A percentile compares a stretch with the other conserved stretches of the same genome.
Evolutionary conservation across 2,113 vertebrate genomes (phyloP).

Genomic region (Myiopsitta monachus): DNA sequence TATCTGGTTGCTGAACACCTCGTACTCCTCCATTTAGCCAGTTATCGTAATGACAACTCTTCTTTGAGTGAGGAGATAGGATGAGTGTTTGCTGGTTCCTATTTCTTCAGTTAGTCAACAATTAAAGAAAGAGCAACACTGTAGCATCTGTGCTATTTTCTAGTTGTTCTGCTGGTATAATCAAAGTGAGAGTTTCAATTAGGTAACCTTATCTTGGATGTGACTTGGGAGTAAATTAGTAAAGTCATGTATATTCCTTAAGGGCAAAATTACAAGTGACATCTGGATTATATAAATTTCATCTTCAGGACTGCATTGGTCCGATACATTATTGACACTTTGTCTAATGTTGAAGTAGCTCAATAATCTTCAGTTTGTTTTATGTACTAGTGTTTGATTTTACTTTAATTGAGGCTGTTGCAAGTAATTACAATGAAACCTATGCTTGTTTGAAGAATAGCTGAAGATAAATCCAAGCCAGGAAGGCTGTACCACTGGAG

Average conservation of each 20-base stretch:
- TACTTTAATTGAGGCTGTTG: neutral
- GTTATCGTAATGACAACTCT: neutral
- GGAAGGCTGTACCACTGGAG: neutral
- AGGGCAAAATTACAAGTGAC: neutral
- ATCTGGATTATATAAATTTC: neutral
- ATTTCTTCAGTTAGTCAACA: neutral
- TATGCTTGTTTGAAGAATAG: neutral
- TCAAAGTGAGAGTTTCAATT: neutral
- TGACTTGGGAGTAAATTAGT: neutral
- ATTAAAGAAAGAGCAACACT: neutral
- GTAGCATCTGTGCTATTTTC: neutral
- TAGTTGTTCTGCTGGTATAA: neutral
- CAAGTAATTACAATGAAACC: neutral
- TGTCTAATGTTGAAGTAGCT: neutral
- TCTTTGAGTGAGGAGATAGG: neutral
- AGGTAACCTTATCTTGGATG: neutral
- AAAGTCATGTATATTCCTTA: neutral
- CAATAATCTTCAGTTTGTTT: neutral
- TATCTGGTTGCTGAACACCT: slow-evolving; percentile 3
- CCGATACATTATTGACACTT: neutral
- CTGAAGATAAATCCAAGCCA: neutral
- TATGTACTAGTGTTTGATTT: neutral
- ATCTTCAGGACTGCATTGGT: neutral
- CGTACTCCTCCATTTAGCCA: neutral
- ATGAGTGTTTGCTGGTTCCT: neutral